These are phyloP conservation scores for Camponotus pennsylvanicus DNA, from an alignment of 1,140 invertebrate species.

Conservation along the genomic window DNA sequence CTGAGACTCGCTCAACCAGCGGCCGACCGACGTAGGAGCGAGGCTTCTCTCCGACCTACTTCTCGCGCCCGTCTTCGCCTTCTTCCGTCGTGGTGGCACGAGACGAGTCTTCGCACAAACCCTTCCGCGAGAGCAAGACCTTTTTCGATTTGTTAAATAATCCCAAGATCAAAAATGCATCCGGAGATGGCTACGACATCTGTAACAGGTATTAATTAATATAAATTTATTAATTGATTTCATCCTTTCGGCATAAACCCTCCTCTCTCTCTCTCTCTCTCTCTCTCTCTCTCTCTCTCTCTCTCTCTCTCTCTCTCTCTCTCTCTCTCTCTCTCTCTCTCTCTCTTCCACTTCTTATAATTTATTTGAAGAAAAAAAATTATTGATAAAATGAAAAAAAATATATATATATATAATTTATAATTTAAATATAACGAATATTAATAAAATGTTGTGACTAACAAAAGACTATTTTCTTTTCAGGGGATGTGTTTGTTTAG, in stretches of 20 bases:
- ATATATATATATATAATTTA: neutral
- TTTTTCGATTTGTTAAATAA: neutral
- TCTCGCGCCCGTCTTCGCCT: slow-evolving; percentile 71
- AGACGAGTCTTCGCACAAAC: slow-evolving; percentile 30
- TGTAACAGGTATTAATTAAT: neutral
- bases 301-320: neutral
- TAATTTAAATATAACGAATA: neutral
- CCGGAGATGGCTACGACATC: neutral
- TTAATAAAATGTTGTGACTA: neutral
- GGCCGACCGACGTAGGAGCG: slow-evolving; percentile 70
- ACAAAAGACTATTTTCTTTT: neutral
- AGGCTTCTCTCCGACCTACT: slow-evolving; percentile 84
- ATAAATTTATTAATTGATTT: neutral
- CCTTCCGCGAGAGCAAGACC: slow-evolving; percentile 35
- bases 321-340: neutral
- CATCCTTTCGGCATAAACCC: neutral
- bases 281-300: neutral
- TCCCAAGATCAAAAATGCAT: neutral
- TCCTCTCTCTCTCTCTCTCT: too few relatives aligned
- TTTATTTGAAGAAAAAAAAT: too few relatives aligned
- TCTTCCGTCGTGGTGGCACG: slow-evolving; percentile 65
- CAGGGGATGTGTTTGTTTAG: neutral
- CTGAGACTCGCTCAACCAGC: slow-evolving; percentile 77
- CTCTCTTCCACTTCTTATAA: neutral
- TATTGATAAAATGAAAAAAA: neutral